Conservation (phyloP, 2,888 invertebrate genomes). For the Acrocyrtus sp. region DNA sequence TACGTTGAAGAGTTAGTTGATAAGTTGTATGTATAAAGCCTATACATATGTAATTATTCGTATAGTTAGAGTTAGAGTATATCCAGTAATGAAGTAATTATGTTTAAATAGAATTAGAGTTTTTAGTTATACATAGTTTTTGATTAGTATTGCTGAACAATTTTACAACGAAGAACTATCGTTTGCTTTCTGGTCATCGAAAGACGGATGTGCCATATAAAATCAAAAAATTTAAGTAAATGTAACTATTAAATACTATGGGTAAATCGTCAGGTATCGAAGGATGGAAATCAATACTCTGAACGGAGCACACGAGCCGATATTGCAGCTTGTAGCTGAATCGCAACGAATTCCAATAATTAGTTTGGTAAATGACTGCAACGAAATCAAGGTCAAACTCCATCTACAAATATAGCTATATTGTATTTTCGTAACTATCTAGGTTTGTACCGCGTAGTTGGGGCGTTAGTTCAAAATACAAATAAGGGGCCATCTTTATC, state of each 20-base stretch:
- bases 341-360: constrained; percentile 12
- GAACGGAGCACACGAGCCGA: no score
- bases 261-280: constrained; percentile 5
- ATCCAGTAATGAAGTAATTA: neutral
- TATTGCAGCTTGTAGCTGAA: no score
- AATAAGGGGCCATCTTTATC: constrained; percentile 33
- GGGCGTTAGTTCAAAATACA: constrained; percentile 29
- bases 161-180: constrained; percentile 51
- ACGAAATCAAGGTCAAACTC: constrained; percentile 28
- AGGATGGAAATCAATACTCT: constrained; percentile 47
- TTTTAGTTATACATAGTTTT: neutral
- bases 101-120: neutral
- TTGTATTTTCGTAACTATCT: no score
- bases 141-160: constrained; percentile 17
- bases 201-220: constrained; percentile 56
- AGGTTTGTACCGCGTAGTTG: no score
- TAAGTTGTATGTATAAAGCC: constrained; percentile 4
- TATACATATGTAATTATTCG: neutral
- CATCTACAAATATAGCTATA: constrained; percentile 2
- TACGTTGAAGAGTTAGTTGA: no score
- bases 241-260: no score
- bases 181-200: constrained; percentile 57
- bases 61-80: constrained; percentile 6
- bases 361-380: constrained; percentile 2
- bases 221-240: constrained; percentile 34